A percentile compares a stretch with the other conserved stretches of the same genome.
Evolutionary conservation across 2,113 vertebrate species (phyloP).

Genomic region (Atrichornis clamosus): DNA sequence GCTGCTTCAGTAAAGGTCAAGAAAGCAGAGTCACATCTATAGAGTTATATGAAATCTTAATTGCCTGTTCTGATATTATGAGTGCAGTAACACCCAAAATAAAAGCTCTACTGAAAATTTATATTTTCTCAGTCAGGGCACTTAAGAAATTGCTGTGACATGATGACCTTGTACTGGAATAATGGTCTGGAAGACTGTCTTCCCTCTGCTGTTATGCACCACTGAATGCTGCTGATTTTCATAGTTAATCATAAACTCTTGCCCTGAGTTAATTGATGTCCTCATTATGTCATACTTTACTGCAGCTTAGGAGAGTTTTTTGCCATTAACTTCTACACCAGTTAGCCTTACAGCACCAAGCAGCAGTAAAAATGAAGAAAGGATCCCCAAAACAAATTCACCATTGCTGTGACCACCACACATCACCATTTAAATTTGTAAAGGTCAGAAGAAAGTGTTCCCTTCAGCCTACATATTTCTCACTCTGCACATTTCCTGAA

Average conservation of each 20-base stretch:
- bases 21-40: not conserved
- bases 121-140: not conserved
- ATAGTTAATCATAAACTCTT: slow-evolving; percentile 54
- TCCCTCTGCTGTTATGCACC: slow-evolving; percentile 28
- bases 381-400: not conserved
- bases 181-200: slow-evolving; percentile 9
- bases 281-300: slow-evolving; percentile 65
- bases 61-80: not conserved
- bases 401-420: not conserved
- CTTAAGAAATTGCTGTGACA: slow-evolving; percentile 1
- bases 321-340: slow-evolving; percentile 49
- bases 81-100: not conserved
- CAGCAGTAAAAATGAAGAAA: slow-evolving; percentile 35
- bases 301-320: slow-evolving; percentile 41
- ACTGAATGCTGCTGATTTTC: slow-evolving; percentile 49
- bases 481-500: not conserved
- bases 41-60: not conserved
- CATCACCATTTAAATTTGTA: not conserved
- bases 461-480: not conserved
- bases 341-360: slow-evolving; percentile 3
- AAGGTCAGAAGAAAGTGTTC: slow-evolving; percentile 37
- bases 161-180: slow-evolving; percentile 39
- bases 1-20: not conserved
- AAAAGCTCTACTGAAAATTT: not conserved
- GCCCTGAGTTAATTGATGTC: slow-evolving; percentile 67